phyloP scores from a whole-genome alignment of 2,888 invertebrate species.

The Erebia epiphron region DNA sequence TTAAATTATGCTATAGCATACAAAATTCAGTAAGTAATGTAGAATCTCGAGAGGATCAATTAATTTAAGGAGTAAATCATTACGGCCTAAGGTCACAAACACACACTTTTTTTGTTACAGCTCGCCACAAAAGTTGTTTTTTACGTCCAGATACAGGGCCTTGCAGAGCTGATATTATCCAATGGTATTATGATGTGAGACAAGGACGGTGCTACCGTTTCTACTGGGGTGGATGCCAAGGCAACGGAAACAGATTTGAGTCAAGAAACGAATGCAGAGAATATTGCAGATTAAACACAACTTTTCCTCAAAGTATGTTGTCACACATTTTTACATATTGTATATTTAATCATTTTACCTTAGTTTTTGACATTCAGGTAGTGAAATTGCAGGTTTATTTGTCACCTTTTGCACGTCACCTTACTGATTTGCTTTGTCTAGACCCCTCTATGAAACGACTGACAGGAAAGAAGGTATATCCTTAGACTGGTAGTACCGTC shows the following conservation, averaged over 20 bases:
- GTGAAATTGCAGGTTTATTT: too few species aligned
- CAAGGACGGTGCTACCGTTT: slow-evolving; percentile 59
- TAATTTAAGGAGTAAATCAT: neutral
- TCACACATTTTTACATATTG: neutral
- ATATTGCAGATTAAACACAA: slow-evolving; percentile 51
- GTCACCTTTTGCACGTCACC: too few species aligned
- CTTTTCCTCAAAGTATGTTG: slow-evolving; percentile 42
- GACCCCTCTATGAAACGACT: too few species aligned
- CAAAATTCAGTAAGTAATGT: neutral
- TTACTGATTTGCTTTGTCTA: too few species aligned
- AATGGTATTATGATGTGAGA: slow-evolving; percentile 67
- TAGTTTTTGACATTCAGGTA: too few species aligned
- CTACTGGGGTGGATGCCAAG: slow-evolving; percentile 74
- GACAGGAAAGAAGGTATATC: too few species aligned
- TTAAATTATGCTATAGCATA: too few species aligned
- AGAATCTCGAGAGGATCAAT: neutral
- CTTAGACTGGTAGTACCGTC: too few species aligned
- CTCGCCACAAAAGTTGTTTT: slow-evolving; percentile 62
- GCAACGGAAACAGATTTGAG: slow-evolving; percentile 72
- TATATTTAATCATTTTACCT: neutral
- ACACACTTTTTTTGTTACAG: slow-evolving; percentile 42
- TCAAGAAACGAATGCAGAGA: slow-evolving; percentile 47
- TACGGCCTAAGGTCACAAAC: neutral
- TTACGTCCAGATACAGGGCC: slow-evolving; percentile 70
- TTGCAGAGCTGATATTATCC: slow-evolving; percentile 66